A percentile compares a stretch with the other conserved stretches of the same genome.
Evolutionary conservation across 2,797 vertebrate species (phyloP).

Genomic region (Uromys caudimaculatus): DNA sequence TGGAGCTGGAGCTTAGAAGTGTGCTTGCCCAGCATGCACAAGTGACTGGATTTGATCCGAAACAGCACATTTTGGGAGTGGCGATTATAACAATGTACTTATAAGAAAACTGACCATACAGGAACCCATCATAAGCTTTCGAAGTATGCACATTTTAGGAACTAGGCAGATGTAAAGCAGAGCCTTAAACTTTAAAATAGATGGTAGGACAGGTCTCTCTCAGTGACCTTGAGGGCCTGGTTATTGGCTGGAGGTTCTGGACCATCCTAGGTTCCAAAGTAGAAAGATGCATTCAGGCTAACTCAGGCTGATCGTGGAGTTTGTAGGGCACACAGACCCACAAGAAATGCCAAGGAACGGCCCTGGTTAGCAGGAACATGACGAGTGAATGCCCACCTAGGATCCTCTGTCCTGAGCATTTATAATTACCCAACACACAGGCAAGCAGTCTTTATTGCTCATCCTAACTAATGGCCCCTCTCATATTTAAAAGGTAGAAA

Average conservation of each 20-base stretch:
- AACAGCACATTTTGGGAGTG: neutral
- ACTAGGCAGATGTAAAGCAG: slow-evolving; percentile 11
- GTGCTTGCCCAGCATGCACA: neutral
- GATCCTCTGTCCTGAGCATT: neutral
- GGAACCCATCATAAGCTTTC: neutral
- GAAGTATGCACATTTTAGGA: slow-evolving; percentile 31
- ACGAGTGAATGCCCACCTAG: neutral
- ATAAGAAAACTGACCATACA: neutral
- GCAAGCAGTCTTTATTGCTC: neutral
- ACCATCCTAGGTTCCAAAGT: neutral
- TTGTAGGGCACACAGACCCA: neutral
- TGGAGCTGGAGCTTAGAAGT: neutral
- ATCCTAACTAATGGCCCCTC: neutral
- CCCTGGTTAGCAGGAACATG: neutral
- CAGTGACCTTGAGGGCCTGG: neutral
- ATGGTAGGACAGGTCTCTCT: neutral
- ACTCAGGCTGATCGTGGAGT: slow-evolving; percentile 23
- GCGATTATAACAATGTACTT: slow-evolving; percentile 6
- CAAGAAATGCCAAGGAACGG: neutral
- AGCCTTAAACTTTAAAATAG: slow-evolving; percentile 44
- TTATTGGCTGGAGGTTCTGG: neutral
- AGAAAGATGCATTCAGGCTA: neutral
- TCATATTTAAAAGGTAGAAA: neutral
- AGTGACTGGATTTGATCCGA: neutral
- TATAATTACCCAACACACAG: neutral